Percentiles rank a stretch among this genome's conserved stretches.
Conservation (phyloP, 2,113 vertebrate species). For the Oplegnathus fasciatus region DNA sequence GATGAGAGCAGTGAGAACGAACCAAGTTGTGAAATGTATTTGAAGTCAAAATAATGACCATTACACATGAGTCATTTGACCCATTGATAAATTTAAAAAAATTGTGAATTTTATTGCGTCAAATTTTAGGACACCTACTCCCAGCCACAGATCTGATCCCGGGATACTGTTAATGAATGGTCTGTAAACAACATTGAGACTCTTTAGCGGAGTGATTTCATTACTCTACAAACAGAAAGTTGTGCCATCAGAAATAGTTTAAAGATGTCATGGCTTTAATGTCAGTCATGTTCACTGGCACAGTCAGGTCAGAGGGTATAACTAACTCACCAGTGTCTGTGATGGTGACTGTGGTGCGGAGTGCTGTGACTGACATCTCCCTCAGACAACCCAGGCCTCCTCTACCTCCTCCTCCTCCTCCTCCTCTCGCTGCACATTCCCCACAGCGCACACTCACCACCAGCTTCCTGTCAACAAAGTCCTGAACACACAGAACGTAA, state of each 20-base stretch:
- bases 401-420: conserved; percentile 34
- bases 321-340: conserved; percentile 85
- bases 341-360: conserved; percentile 82
- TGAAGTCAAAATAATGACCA: too few relatives aligned
- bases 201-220: background rate
- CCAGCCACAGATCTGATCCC: background rate
- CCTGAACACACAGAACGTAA: conserved; percentile 78
- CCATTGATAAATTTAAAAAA: background rate
- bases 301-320: background rate
- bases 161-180: background rate
- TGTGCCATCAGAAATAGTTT: background rate
- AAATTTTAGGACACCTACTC: background rate
- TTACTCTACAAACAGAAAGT: background rate
- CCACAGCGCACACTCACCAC: conserved; percentile 80
- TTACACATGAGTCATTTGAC: too few relatives aligned
- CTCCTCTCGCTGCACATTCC: conserved; percentile 68
- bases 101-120: background rate
- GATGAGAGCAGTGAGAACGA: too few relatives aligned
- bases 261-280: background rate
- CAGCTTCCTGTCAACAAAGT: conserved; percentile 87
- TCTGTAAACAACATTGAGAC: background rate
- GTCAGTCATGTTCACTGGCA: background rate
- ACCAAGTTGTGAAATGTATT: too few relatives aligned
- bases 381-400: conserved; percentile 80
- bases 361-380: conserved; percentile 82